These are phyloP conservation scores for Drosophila pseudotalamancana DNA, from an alignment of 2,888 invertebrate species.

Conservation along the genomic window DNA sequence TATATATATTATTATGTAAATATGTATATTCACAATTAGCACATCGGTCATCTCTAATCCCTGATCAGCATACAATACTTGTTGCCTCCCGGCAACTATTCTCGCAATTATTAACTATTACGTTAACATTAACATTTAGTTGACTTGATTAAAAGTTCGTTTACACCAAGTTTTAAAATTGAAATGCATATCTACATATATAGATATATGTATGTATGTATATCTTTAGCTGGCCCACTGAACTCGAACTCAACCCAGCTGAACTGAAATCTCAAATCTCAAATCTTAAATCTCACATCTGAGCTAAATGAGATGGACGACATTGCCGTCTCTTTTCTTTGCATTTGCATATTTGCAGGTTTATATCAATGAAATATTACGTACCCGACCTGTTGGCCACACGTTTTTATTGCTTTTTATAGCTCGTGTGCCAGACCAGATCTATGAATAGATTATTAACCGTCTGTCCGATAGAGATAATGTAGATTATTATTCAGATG, in stretches of 20 bases:
- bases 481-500: neutral
- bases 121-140: conserved; percentile 19
- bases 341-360: conserved; percentile 42
- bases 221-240: conserved; percentile 11
- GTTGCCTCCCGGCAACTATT: neutral
- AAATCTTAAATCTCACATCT: too few relatives aligned
- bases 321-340: too few relatives aligned
- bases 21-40: conserved; percentile 38
- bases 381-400: conserved; percentile 48
- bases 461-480: neutral
- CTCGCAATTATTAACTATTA: conserved; percentile 19
- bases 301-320: too few relatives aligned
- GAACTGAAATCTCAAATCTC: too few relatives aligned
- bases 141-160: conserved; percentile 38
- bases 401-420: conserved; percentile 31
- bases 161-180: conserved; percentile 34
- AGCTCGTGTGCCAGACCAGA: conserved; percentile 13
- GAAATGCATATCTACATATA: conserved; percentile 28
- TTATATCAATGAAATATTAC: conserved; percentile 43
- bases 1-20: conserved; percentile 17
- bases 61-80: neutral
- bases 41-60: conserved; percentile 18
- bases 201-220: too few relatives aligned
- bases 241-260: conserved; percentile 6
- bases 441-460: conserved; percentile 5